Conservation (phyloP, 1,140 invertebrate species). For the Cheumatopsyche charites region DNA sequence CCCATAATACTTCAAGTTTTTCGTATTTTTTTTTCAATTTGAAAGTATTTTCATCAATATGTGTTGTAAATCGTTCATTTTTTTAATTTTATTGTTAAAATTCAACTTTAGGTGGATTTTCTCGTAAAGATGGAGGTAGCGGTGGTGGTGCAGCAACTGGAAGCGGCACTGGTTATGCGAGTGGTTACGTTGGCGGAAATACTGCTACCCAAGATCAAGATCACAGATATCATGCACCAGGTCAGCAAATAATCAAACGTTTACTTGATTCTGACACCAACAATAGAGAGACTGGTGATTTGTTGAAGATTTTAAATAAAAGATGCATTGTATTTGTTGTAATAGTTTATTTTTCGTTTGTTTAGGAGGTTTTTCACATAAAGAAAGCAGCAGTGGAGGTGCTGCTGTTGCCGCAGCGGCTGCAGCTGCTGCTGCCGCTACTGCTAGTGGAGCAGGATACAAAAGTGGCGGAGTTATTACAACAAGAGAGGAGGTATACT, state of each 20-base stretch:
- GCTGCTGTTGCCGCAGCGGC: not conserved
- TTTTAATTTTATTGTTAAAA: no score
- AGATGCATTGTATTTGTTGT: not conserved
- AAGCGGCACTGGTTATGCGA: conserved; percentile 10
- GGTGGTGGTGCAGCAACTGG: conserved; percentile 30
- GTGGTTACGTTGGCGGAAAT: conserved; percentile 1
- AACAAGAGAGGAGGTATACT: conserved; percentile 27
- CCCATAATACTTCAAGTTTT: no score
- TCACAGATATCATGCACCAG: conserved; percentile 27
- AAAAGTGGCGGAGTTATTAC: conserved; percentile 9
- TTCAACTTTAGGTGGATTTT: no score
- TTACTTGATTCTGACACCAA: conserved; percentile 9
- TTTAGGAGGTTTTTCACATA: conserved; percentile 23
- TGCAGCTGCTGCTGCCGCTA: not conserved
- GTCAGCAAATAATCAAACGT: conserved; percentile 26
- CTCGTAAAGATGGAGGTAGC: conserved; percentile 42
- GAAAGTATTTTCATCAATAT: no score
- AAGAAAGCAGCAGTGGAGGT: conserved; percentile 10
- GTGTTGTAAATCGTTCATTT: no score
- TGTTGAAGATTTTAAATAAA: not conserved
- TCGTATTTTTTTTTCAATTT: no score
- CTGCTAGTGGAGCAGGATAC: conserved; percentile 8
- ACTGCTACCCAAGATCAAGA: conserved; percentile 13
- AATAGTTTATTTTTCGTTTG: not conserved
- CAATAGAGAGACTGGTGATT: conserved; percentile 8